Conservation (phyloP, 2,797 vertebrate genomes). For the Hozukius guyotensis region DNA sequence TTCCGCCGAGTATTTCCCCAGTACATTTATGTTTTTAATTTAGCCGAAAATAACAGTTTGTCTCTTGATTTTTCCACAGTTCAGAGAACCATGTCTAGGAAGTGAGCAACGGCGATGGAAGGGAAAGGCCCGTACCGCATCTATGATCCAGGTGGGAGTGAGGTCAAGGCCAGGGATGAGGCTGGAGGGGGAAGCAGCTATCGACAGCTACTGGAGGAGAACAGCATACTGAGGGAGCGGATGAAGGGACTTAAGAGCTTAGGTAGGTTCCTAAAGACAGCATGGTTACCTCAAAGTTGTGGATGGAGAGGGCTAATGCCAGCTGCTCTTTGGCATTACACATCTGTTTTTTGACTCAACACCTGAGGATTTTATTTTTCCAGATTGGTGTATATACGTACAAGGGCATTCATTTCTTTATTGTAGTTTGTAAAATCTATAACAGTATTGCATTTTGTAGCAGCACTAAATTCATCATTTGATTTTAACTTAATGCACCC, state of each 20-base stretch:
- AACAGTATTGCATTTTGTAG: neutral
- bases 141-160: conserved; percentile 93
- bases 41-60: neutral
- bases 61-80: conserved; percentile 45
- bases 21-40: neutral
- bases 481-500: neutral
- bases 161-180: conserved; percentile 83
- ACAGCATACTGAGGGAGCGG: conserved; percentile 90
- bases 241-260: conserved; percentile 97
- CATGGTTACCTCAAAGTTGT: conserved; percentile 8
- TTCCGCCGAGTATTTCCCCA: neutral
- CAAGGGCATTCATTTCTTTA: neutral
- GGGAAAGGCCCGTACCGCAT: conserved; percentile 96
- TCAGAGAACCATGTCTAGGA: conserved; percentile 75
- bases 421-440: neutral
- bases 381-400: neutral
- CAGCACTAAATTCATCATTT: neutral
- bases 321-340: conserved; percentile 10
- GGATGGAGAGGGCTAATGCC: neutral
- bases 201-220: conserved; percentile 93
- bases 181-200: conserved; percentile 80
- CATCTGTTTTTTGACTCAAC: neutral
- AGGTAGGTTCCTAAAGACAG: conserved; percentile 80
- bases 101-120: conserved; percentile 88
- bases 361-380: neutral